Evolutionary conservation across 2,113 vertebrate species (phyloP), one percentile per base, ranked within the genome.

Genomic region (Ellobius talpinus): DNA sequence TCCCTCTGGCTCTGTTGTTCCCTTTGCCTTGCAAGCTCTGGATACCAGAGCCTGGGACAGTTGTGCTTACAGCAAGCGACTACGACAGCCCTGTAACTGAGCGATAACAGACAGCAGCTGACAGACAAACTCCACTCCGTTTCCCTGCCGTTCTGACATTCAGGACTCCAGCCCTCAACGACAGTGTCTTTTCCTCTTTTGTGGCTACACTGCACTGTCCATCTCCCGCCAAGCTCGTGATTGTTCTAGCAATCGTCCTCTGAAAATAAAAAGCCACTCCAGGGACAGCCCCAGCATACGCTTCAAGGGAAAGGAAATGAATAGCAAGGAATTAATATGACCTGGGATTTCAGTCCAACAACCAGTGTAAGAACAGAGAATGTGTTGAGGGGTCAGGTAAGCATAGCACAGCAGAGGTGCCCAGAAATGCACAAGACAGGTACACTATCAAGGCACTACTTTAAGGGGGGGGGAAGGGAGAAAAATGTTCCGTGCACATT

Each of bases 221-320:
- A 82, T 94, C 96, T 96, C 95, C 94, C 93, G 97, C 95, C 96
- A 97, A 81, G 90, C 87, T 29, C 0, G 42, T 81, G 91, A 96
- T 89, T 95, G 93, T 97, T 96, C 94, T 87, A 96, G 88, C 87
- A 84, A 87, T 82, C 12, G 0, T 88, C 52, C 70, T 97, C 91
- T 96, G 95, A 58, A 58, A 58, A 58, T 16, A 58, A 82, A 96
- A 93, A 91, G 92, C 77, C 74, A 36, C 91, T 84, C 93, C 72
- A 74, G 87, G 87, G 94, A 96, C 89, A 85, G 89, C 50, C 84
- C 17, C 91, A 33, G 92, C 91, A 70, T 29, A n/a, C 36, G 33
- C 52, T 87, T 79, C 84, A 88, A 91, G 58, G 72, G 50, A 87
- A 87, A 14, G 58, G 63, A 87, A 81, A 89, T 79, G 91, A 95